Conservation (phyloP, 1,140 invertebrate species). For the Nebria ingens region DNA sequence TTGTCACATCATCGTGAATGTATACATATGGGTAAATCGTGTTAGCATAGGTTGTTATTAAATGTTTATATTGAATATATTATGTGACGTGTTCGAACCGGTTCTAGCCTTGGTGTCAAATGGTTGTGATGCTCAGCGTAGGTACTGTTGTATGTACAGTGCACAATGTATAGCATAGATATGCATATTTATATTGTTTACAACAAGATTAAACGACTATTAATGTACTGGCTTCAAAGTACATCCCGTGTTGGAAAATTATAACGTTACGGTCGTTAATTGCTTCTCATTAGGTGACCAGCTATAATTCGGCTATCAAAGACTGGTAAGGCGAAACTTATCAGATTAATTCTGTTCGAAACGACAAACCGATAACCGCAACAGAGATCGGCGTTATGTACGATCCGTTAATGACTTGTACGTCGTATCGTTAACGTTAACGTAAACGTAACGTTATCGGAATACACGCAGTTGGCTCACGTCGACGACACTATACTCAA, state of each 20-base stretch:
- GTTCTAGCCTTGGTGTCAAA: background rate
- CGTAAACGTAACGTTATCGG: background rate
- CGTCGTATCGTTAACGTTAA: background rate
- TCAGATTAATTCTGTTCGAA: background rate
- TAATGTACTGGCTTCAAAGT: background rate
- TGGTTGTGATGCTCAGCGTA: too few relatives aligned
- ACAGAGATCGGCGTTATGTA: background rate
- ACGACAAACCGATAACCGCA: too few relatives aligned
- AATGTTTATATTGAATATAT: background rate
- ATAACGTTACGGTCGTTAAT: background rate
- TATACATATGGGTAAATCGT: too few relatives aligned
- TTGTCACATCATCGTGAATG: too few relatives aligned
- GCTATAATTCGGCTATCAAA: conserved; percentile 3
- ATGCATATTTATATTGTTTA: conserved; percentile 3
- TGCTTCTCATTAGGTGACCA: conserved; percentile 2
- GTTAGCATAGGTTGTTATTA: background rate
- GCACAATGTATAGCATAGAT: background rate
- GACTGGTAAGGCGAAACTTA: background rate
- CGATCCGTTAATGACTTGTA: background rate
- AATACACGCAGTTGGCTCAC: background rate
- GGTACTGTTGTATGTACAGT: too few relatives aligned
- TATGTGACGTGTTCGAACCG: background rate
- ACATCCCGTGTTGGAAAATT: background rate
- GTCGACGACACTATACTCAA: background rate
- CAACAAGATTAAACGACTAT: conserved; percentile 4